Evolutionary conservation across 2,113 vertebrate genomes (phyloP).

Genomic region (Lonchura striata): DNA sequence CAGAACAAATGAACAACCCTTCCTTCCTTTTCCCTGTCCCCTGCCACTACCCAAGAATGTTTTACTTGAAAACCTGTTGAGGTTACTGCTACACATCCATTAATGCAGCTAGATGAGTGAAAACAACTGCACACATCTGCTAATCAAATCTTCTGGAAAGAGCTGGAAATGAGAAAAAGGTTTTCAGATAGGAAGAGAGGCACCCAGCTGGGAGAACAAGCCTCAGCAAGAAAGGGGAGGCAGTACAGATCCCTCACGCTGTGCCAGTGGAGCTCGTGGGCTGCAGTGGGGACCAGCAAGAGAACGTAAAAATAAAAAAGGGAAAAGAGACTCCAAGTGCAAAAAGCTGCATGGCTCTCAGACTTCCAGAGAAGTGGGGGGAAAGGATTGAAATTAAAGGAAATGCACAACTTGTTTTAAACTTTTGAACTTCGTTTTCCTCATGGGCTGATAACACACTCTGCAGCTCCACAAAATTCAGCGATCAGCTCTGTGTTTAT

Average conservation of each 20-base stretch:
- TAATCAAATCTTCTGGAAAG: conserved; percentile 11
- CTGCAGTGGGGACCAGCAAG: neutral
- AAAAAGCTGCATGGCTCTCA: neutral
- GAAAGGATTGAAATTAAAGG: neutral
- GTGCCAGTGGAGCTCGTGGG: fast-evolving
- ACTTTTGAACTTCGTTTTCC: neutral
- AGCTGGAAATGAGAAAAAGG: neutral
- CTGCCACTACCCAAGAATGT: neutral
- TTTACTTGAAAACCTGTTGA: neutral
- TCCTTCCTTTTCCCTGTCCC: neutral
- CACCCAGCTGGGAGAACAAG: neutral
- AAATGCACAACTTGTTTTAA: neutral
- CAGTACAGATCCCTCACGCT: neutral
- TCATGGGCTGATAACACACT: neutral
- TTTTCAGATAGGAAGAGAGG: neutral
- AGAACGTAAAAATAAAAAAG: neutral
- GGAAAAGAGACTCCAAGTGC: fast-evolving
- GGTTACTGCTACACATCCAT: neutral
- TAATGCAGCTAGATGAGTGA: neutral
- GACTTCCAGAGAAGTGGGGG: neutral
- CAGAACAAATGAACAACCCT: neutral
- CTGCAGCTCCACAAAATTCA: neutral
- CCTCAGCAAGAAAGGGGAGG: neutral
- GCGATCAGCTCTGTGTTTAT: neutral
- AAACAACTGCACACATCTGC: neutral